A percentile compares a stretch with the other conserved stretches of the same genome.
phyloP scores from a whole-genome alignment of 2,797 vertebrate genomes.

The Liparis tanakae region DNA sequence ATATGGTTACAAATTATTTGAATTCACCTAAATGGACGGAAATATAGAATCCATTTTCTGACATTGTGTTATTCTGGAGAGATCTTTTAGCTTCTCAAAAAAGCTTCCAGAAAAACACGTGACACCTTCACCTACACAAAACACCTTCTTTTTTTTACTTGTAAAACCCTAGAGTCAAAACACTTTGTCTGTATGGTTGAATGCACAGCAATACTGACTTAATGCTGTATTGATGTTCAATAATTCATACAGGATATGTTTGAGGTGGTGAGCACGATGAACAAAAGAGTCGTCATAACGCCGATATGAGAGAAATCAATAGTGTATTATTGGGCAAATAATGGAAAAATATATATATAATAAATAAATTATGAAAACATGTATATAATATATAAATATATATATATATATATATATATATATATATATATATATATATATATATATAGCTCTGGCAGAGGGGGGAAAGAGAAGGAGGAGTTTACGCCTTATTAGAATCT shows the following conservation, averaged over 20 bases:
- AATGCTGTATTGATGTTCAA: constrained; percentile 20
- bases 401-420: no score
- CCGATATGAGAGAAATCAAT: constrained; percentile 27
- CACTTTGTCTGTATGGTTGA: not conserved
- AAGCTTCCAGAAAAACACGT: not conserved
- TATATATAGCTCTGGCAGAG: not conserved
- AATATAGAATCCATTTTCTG: not conserved
- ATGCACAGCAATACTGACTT: not conserved
- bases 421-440: no score
- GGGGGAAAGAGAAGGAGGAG: not conserved
- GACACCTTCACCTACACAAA: no score
- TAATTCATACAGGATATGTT: not conserved
- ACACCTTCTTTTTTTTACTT: not conserved
- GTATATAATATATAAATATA: no score
- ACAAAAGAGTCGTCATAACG: constrained; percentile 6
- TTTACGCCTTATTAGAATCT: not conserved
- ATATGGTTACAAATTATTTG: no score
- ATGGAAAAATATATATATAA: not conserved
- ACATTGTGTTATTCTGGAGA: no score
- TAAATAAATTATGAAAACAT: no score
- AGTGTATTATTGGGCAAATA: not conserved
- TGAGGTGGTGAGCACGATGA: constrained; percentile 16
- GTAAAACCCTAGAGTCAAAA: not conserved
- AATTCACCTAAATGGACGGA: not conserved
- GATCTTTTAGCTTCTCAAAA: no score